phyloP scores from a whole-genome alignment of 2,113 vertebrate genomes.

The Hymenochirus boettgeri region DNA sequence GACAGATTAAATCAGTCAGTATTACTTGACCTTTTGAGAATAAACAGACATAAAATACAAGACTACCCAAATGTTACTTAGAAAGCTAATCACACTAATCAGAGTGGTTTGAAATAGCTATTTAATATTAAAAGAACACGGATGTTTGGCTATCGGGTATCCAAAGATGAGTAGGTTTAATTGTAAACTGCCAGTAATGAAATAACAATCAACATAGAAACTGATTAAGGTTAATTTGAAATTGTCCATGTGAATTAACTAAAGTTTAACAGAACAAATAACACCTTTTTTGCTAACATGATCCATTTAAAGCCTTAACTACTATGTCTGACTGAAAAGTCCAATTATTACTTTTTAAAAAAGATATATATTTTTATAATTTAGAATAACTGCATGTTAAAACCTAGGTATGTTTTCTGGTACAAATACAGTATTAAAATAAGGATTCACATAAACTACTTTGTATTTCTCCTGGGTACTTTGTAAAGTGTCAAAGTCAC shows the following conservation, averaged over 20 bases:
- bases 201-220: conserved; percentile 63
- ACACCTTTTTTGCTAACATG: conserved; percentile 71
- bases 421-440: no score
- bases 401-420: no score
- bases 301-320: conserved; percentile 72
- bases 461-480: no score
- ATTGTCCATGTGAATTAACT: conserved; percentile 74
- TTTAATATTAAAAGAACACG: conserved; percentile 50
- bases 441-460: no score
- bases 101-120: conserved; percentile 56
- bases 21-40: conserved; percentile 59
- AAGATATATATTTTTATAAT: no score
- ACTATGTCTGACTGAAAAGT: conserved; percentile 64
- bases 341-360: conserved; percentile 62
- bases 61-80: conserved; percentile 53
- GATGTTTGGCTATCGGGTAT: conserved; percentile 54
- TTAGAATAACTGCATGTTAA: no score
- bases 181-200: conserved; percentile 63
- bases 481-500: no score
- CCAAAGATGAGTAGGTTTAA: conserved; percentile 61
- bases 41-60: conserved; percentile 57
- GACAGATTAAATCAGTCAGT: conserved; percentile 54
- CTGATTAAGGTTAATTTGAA: conserved; percentile 81
- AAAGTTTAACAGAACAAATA: conserved; percentile 73
- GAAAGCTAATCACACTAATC: conserved; percentile 54